Conservation (phyloP, 2,113 vertebrate species). For the Australoheros scitulus region DNA sequence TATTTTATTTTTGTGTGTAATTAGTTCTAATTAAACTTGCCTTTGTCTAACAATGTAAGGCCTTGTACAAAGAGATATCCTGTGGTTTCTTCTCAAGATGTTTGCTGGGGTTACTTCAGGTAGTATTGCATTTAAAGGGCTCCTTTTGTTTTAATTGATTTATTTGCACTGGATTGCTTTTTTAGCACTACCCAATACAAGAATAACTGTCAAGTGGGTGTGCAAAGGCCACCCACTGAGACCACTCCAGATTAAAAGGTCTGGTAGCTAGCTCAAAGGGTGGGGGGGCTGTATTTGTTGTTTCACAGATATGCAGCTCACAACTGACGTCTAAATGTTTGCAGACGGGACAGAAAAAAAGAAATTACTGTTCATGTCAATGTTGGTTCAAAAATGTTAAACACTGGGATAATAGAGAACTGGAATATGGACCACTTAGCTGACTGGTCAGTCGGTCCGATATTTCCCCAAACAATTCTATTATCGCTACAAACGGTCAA, state of each 20-base stretch:
- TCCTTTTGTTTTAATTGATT: no score
- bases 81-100: conserved; percentile 16
- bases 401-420: not conserved
- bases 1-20: conserved; percentile 85
- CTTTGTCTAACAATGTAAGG: conserved; percentile 79
- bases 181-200: not conserved
- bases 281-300: not conserved
- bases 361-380: not conserved
- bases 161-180: not conserved
- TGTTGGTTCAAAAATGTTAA: not conserved
- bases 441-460: not conserved
- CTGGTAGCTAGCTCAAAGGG: conserved; percentile 21
- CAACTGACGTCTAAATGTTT: no score
- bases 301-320: not conserved
- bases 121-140: not conserved
- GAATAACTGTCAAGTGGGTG: not conserved
- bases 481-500: not conserved
- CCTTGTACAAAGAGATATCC: conserved; percentile 47
- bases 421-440: not conserved
- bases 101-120: not conserved
- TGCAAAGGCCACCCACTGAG: not conserved
- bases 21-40: conserved; percentile 83
- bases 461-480: not conserved
- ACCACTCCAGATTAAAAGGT: conserved; percentile 22
- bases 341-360: not conserved